phyloP scores from a whole-genome alignment of 2,888 invertebrate genomes.

The Helleia helle region DNA sequence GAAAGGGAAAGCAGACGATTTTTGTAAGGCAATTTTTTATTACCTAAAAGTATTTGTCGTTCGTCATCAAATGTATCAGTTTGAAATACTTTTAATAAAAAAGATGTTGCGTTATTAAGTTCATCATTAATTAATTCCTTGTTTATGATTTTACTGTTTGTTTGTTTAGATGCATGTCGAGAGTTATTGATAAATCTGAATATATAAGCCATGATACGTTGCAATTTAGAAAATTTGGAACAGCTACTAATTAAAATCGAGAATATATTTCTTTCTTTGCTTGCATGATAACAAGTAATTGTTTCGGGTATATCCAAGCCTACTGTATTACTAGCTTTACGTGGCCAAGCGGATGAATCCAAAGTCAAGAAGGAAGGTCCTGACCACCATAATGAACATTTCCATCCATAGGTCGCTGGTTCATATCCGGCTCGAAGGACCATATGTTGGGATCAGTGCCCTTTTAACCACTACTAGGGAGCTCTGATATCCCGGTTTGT shows the following conservation, averaged over 20 bases:
- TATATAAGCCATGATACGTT: not conserved
- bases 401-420: too few relatives aligned
- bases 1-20: not conserved
- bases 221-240: conserved; percentile 1
- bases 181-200: conserved; percentile 5
- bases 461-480: too few relatives aligned
- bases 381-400: conserved; percentile 22
- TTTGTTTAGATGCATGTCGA: too few relatives aligned
- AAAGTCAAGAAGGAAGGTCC: conserved; percentile 2
- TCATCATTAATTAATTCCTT: too few relatives aligned
- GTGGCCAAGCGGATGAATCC: not conserved
- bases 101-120: too few relatives aligned
- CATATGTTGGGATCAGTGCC: too few relatives aligned
- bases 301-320: not conserved
- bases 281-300: not conserved
- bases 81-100: not conserved
- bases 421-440: too few relatives aligned
- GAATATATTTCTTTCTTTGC: not conserved
- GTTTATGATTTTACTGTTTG: too few relatives aligned
- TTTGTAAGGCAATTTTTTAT: not conserved
- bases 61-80: not conserved
- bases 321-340: not conserved
- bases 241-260: not conserved
- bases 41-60: not conserved
- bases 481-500: too few relatives aligned